These are phyloP conservation scores for Dicroscelio sp. DNA, from an alignment of 2,888 invertebrate species.

Conservation along the genomic window DNA sequence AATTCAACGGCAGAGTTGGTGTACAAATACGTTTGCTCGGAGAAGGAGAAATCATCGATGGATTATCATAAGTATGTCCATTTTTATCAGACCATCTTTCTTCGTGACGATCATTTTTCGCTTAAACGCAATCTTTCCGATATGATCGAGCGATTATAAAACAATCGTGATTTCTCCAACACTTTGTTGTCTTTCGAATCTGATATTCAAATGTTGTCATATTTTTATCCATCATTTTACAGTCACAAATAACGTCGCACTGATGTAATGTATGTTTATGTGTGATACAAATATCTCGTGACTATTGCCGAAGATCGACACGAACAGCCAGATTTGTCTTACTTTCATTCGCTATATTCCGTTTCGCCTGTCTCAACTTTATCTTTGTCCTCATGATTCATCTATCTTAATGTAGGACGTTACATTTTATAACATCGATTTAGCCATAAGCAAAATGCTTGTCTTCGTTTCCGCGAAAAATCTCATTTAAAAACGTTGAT, in stretches of 20 bases:
- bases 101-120: slow-evolving; percentile 23
- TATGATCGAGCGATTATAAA: slow-evolving; percentile 39
- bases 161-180: slow-evolving; percentile 16
- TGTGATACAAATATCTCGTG: slow-evolving; percentile 39
- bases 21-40: slow-evolving; percentile 23
- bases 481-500: slow-evolving; percentile 49
- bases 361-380: slow-evolving; percentile 11
- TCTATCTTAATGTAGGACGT: slow-evolving; percentile 46
- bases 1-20: slow-evolving; percentile 42
- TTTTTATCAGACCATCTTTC: slow-evolving; percentile 30
- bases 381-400: slow-evolving; percentile 51
- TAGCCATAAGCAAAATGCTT: background rate
- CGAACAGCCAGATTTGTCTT: slow-evolving; percentile 57
- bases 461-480: slow-evolving; percentile 28
- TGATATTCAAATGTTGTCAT: too few species aligned
- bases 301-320: slow-evolving; percentile 36
- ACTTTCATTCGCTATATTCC: slow-evolving; percentile 38
- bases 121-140: slow-evolving; percentile 16
- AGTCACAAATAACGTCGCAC: slow-evolving; percentile 17
- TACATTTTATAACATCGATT: slow-evolving; percentile 49
- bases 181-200: background rate
- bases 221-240: too few species aligned
- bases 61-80: slow-evolving; percentile 26
- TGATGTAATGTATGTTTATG: slow-evolving; percentile 33
- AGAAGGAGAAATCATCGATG: background rate